These are phyloP conservation scores for Notocelia uddmanniana DNA, from an alignment of 2,888 invertebrate species.

Conservation along the genomic window DNA sequence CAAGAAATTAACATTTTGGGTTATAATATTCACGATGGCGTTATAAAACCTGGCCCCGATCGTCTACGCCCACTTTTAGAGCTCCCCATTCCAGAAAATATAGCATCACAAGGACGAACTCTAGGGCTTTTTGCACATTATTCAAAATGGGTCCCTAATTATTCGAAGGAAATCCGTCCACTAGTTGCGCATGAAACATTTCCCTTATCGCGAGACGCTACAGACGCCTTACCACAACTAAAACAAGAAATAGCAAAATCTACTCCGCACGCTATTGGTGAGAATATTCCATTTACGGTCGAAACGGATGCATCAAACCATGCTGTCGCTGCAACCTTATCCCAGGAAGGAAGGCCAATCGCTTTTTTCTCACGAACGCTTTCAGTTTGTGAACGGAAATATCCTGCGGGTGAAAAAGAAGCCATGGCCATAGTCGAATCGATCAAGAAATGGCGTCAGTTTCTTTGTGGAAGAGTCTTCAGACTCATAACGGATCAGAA, in stretches of 20 bases:
- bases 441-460: background rate
- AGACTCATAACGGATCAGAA: too few species aligned
- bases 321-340: too few species aligned
- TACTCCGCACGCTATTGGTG: too few species aligned
- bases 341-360: background rate
- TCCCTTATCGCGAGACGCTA: too few species aligned
- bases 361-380: background rate
- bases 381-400: background rate
- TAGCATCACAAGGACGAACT: background rate
- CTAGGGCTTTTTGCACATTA: too few species aligned
- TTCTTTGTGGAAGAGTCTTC: background rate
- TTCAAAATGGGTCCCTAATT: too few species aligned
- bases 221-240: too few species aligned
- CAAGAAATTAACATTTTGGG: conserved; percentile 8
- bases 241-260: too few species aligned
- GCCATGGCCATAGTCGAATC: background rate
- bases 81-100: background rate
- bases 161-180: too few species aligned
- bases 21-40: conserved; percentile 4
- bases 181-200: too few species aligned
- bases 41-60: conserved; percentile 17
- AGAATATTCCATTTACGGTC: too few species aligned
- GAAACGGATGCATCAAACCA: too few species aligned
- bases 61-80: conserved; percentile 13
- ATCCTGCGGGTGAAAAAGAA: background rate